A percentile compares a stretch with the other conserved stretches of the same genome.
phyloP scores from a whole-genome alignment of 2,113 vertebrate species.

The Chaenocephalus aceratus region DNA sequence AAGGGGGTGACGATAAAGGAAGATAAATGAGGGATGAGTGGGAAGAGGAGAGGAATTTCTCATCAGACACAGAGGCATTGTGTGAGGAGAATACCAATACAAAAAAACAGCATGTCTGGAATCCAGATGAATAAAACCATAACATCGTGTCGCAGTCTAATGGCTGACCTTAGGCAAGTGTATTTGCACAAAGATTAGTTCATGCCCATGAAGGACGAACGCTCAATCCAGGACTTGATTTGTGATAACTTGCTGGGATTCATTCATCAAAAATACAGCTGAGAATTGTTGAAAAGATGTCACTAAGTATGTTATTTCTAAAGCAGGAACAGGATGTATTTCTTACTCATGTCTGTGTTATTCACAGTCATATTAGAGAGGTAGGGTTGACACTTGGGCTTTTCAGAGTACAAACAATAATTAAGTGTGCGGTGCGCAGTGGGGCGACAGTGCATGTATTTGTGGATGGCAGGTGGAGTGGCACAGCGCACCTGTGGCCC shows the following conservation, averaged over 20 bases:
- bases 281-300: conserved; percentile 12
- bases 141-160: conserved; percentile 25
- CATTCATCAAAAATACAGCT: conserved; percentile 29
- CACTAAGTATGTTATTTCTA: conserved; percentile 14
- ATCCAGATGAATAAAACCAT: conserved; percentile 29
- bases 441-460: conserved; percentile 35
- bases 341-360: conserved; percentile 2
- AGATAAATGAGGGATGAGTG: conserved; percentile 56
- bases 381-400: conserved; percentile 11
- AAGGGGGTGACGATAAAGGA: conserved; percentile 46
- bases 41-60: conserved; percentile 52
- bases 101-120: conserved; percentile 20
- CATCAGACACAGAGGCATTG: conserved; percentile 50
- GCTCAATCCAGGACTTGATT: conserved; percentile 10
- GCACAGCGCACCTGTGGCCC: conserved; percentile 44
- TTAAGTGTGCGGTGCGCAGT: conserved; percentile 18
- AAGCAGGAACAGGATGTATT: conserved; percentile 3
- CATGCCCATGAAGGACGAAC: conserved; percentile 10
- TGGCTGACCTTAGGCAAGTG: conserved; percentile 20
- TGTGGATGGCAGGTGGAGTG: conserved; percentile 56
- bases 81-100: conserved; percentile 55
- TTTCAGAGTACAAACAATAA: not conserved
- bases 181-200: conserved; percentile 23
- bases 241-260: not conserved
- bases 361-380: not conserved